Evolutionary conservation across 1,140 invertebrate species (phyloP), one percentile per base, ranked within the genome.

Genomic region (Plutomurus gul): DNA sequence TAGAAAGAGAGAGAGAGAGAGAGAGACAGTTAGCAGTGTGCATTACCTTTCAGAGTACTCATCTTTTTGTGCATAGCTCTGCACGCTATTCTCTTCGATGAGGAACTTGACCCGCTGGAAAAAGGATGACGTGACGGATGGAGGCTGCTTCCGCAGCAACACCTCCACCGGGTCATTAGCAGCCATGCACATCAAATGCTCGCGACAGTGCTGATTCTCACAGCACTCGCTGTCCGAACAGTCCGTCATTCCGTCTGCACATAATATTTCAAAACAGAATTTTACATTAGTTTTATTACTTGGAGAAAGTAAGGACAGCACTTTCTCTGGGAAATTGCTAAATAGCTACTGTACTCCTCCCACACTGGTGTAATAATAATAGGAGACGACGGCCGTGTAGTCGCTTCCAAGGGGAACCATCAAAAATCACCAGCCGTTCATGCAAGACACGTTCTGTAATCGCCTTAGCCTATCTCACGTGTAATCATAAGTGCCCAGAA

Each of bases 191-290:
- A 97, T 96, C 78, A 96, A 92, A 87, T 95, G 93, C 83, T 95
- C 93, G 37, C 91, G 88, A 87, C 98, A 99, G 46, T 91, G 90
- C 1, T 91, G 88, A 84, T 92, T 91, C 74, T 91, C 91, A 88
- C 94, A 96, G 87, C 96, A 98, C 88, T 99, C 98, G 84, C 95
- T 96, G 88, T 99, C 98, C 39, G 95, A 95, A 88, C 98, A 99
- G 89, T 99, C 98, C 72, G 92, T 91, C 90, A 99, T 94, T 76
- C 97, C 97, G 91, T 99, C 98, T 99, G 86, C 20, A 13, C n/a
- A 43, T 13, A 43, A 13, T n/a, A 43, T 13, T 43, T n/a, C 39
- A 43, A 43, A 10, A 43, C 39, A 43, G n/a, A 43, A 3, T 43
- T 1, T n/a, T 43, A 13, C n/a, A 43, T 13, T n/a, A n/a, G n/a